Base-by-base conservation (phyloP, 2,888 invertebrate genomes). In the Ptychoptera contaminata region DNA sequence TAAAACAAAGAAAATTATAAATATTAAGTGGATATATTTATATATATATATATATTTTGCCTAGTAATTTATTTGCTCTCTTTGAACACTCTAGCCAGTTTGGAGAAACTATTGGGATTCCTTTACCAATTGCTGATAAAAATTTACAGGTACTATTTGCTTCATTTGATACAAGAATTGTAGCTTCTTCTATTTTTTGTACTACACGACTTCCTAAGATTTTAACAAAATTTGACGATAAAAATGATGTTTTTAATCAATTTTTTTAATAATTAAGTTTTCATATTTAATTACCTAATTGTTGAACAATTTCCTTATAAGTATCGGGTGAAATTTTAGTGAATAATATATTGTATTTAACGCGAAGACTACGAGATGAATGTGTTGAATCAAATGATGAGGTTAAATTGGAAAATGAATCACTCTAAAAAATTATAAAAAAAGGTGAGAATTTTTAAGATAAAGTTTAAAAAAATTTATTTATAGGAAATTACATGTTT, bases 101-200 rank as follows among this genome's bases (percentile, higher is more conserved):
- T 6, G 52, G 44, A 1, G 51, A 53, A 2, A 77, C 76, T 34
- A 79, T 72, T 1, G 77, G 77, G 55, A 68, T 67, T 38, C 73
- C 74, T 37, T 70, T 66, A 1, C 74, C 76, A 41, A 77, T 64
- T 0, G 75, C 76, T 23, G 72, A 67, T 14, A 78, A 58, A 50
- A 77, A 55, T 58, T 78, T 78, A 53, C 69, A 71, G 0, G 77
- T 74, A 3, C 77, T 63, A 56, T 68, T 70, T 7, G 76, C 64
- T 38, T 65, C 62, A 50, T 68, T 58, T 12, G 76, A 74, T 44
- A 77, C 60, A 37, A 78, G 57, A 23, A 77, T 69, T n/a, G 67
- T 62, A 49, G 60, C 58, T 10, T 69, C 65, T 29, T 72, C 69
- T 0, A 54, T 53, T 49, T 56, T 52, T 11, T 69, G 62, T 11